Conservation (phyloP, 92 coral and sea anemone species). For the Parazoanthus swiftii region DNA sequence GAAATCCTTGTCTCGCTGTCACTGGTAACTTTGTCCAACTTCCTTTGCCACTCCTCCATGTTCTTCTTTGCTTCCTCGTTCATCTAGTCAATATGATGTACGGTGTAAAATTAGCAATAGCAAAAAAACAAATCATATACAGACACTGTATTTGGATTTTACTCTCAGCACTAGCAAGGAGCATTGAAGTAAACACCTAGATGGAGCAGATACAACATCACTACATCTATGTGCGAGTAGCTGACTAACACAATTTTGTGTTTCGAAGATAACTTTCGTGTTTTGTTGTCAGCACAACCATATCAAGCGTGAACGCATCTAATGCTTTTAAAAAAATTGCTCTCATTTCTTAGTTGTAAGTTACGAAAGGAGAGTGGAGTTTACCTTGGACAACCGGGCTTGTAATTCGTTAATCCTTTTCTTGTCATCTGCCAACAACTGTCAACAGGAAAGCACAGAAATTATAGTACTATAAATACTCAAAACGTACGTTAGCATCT, state of each 20-base stretch:
- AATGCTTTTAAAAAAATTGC: background rate
- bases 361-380: background rate
- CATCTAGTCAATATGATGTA: conserved; percentile 49
- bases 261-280: background rate
- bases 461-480: background rate
- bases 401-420: conserved; percentile 76
- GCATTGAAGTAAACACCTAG: background rate
- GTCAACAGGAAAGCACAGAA: background rate
- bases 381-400: conserved; percentile 79
- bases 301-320: background rate
- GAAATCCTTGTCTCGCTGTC: conserved; percentile 77
- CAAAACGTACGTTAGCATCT: background rate
- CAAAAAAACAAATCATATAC: too few relatives aligned
- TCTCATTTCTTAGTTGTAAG: background rate
- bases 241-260: background rate
- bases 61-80: conserved; percentile 88
- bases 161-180: background rate
- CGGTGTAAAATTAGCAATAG: background rate
- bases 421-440: conserved; percentile 78
- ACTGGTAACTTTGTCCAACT: conserved; percentile 79
- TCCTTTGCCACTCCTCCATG: conserved; percentile 85
- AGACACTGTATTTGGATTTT: too few relatives aligned
- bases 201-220: background rate
- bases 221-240: background rate
- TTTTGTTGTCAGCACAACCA: background rate